Evolutionary conservation across 2,888 invertebrate species (phyloP), one percentile per base, ranked within the genome.

Genomic region (Antitype chi): DNA sequence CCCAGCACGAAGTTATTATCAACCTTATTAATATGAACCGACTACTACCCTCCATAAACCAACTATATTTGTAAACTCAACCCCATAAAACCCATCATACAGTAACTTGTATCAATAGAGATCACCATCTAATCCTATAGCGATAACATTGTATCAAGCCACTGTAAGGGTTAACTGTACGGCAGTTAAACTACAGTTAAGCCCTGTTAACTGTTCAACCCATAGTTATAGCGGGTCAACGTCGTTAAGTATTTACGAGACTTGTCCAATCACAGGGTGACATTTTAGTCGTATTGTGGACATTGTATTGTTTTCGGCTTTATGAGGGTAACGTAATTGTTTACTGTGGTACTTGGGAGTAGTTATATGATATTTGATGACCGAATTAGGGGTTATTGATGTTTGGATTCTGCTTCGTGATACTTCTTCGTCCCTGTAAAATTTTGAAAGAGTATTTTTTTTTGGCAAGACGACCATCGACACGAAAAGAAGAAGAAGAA

Each of bases 181-280:
- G 83, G 88, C 63, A 84, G 85, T 91, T 91, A 90, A 90, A 87
- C 88, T 82, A 80, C 80, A 85, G 87, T 89, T 88, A 90, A 89
- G 85, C 82, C 80, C 70, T 70, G 86, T 88, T 88, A 87, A 89
- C 87, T 85, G 74, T 84, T 72, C 49, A 70, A 74, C 78, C 81
- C 81, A 85, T 87, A 83, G 87, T 88, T 88, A 88, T 67, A 57
- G 84, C 55, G 80, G 84, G 85, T 76, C 84, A 79, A 66, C 69
- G 78, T 88, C 87, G 85, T 87, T 87, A 88, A 80, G 70, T 78
- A 82, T 89, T 87, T 89, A 89, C 84, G 90, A 88, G 80, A 52
- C 75, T 72, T 73, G 87, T 86, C 85, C 85, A 86, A 89, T 89
- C 90, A 84, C 83, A 43, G 76, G 67, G 70, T 69, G 87, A 88